These are phyloP conservation scores for Synergus gifuensis DNA, from an alignment of 2,888 invertebrate genomes.

Conservation along the genomic window DNA sequence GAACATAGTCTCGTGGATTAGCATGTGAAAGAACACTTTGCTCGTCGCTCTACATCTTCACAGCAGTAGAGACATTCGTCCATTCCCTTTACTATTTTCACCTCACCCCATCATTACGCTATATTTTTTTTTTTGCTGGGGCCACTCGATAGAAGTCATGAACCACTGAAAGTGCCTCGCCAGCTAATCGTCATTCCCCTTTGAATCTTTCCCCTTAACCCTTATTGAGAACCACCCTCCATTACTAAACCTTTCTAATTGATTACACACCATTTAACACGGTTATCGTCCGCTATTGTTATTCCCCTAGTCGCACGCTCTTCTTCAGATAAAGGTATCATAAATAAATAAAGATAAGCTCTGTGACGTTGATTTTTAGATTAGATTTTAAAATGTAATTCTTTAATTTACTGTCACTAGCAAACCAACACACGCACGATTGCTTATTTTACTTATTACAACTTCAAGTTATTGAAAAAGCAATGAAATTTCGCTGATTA, in stretches of 20 bases:
- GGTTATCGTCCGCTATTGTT: slow-evolving; percentile 23
- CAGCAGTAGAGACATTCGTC: slow-evolving; percentile 19
- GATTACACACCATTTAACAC: slow-evolving; percentile 40
- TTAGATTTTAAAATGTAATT: background rate
- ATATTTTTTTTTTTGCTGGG: background rate
- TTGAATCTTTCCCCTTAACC: slow-evolving; percentile 25
- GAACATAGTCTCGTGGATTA: slow-evolving; percentile 73
- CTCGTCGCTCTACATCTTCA: slow-evolving; percentile 67
- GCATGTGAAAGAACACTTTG: slow-evolving; percentile 77
- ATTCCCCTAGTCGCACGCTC: slow-evolving; percentile 25
- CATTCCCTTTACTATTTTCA: slow-evolving; percentile 21
- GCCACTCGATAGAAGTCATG: slow-evolving; percentile 29
- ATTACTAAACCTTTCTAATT: slow-evolving; percentile 38
- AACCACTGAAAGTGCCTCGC: slow-evolving; percentile 20
- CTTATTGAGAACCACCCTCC: slow-evolving; percentile 25
- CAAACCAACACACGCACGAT: background rate
- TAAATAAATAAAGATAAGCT: slow-evolving; percentile 13
- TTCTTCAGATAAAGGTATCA: slow-evolving; percentile 15
- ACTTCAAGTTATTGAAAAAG: too few relatives aligned
- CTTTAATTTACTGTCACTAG: background rate
- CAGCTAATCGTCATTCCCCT: slow-evolving; percentile 38
- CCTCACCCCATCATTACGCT: slow-evolving; percentile 8
- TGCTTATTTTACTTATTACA: too few relatives aligned
- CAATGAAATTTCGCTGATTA: too few relatives aligned
- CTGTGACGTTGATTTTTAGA: background rate